Evolutionary conservation across 2,888 invertebrate species (phyloP), one percentile per base, ranked within the genome.

Genomic region (Lottia gigantea): DNA sequence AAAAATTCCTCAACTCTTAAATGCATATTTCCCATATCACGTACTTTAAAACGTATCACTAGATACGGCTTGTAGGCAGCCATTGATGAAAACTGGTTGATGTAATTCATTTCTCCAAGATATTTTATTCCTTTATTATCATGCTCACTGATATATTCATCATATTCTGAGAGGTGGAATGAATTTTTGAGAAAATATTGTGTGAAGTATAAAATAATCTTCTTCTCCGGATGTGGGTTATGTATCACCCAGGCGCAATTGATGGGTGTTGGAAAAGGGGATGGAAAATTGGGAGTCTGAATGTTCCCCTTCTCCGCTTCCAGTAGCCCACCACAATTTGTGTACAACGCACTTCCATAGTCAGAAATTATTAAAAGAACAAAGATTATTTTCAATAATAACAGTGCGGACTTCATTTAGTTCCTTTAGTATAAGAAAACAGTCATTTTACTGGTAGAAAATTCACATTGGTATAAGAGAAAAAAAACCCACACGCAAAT

Each of bases 161-260:
- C 84, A 71, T 85, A 88, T 71, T 86, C 86, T 3, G 80, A 76
- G 19, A 85, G 70, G 55, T 76, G 73, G 67, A 85, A 78, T 19
- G 78, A 76, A 55, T 83, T 82, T 46, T 83, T 77, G 75, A 95
- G 93, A 90, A 94, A 96, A 81, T 95, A 92, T 86, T 96, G 96
- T 1, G 95, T 95, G 80, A 96, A 92, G 86, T 96, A 96, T 77
- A 96, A 91, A 77, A 94, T 92, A 84, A 96, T 95, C 76, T 93
- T 92, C 55, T 85, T 82, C 26, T 82, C 83, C 0, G 82, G 79
- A 4, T 55, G 19, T 0, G 85, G 85, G n/a, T 94, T 93, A 84
- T 95, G 94, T 85, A 96, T 94, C 72, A 96, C 91, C 96, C 96
- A 96, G 80, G 93, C 92, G 88, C 96, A 96, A 79, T 92, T 92